phyloP scores from a whole-genome alignment of 2,113 vertebrate genomes.

The Cephalopholis sonnerati region DNA sequence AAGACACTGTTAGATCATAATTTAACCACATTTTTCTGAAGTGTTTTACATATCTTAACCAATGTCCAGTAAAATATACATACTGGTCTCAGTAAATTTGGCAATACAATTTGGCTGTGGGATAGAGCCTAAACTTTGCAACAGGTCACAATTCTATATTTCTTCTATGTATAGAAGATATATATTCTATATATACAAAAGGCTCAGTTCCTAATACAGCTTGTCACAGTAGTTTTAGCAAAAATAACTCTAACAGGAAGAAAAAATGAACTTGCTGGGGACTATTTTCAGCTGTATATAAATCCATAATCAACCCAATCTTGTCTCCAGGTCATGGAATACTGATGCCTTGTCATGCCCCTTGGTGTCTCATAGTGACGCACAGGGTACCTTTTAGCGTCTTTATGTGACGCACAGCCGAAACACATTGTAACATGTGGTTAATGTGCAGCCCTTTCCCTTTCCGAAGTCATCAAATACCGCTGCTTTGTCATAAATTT shows the following conservation, averaged over 20 bases:
- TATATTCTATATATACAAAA: too few relatives aligned
- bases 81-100: background rate
- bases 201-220: background rate
- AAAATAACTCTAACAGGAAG: background rate
- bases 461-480: too few relatives aligned
- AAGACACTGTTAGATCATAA: background rate
- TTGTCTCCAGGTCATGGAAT: too few relatives aligned
- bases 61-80: background rate
- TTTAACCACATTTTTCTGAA: background rate
- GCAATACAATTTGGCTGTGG: background rate
- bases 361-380: too few relatives aligned
- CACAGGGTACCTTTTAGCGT: too few relatives aligned
- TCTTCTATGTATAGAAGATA: too few relatives aligned
- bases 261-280: background rate
- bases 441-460: too few relatives aligned
- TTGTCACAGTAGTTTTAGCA: background rate
- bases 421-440: too few relatives aligned
- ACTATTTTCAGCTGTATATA: background rate
- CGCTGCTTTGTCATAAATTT: too few relatives aligned
- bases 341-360: too few relatives aligned
- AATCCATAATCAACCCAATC: too few relatives aligned
- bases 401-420: too few relatives aligned
- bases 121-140: background rate
- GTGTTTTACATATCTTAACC: background rate
- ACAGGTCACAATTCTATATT: background rate